phyloP scores from a whole-genome alignment of 2,888 invertebrate species.

The Stramonita haemastoma region DNA sequence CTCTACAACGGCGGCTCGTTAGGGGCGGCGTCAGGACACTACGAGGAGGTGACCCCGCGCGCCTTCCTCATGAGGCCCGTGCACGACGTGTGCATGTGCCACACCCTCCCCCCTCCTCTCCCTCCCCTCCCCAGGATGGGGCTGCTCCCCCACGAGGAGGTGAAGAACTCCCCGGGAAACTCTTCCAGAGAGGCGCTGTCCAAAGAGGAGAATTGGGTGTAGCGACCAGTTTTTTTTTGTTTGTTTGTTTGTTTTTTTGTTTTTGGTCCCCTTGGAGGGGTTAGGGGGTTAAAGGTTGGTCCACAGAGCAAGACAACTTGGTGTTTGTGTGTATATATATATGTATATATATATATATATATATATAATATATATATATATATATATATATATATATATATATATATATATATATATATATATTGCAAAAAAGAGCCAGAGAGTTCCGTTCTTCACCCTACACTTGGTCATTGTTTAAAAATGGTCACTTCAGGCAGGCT shows the following conservation, averaged over 20 bases:
- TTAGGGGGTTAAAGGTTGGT: not conserved
- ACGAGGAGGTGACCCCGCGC: slow-evolving; percentile 54
- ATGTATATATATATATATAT: not conserved
- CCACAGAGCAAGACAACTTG: not conserved
- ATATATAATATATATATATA: not conserved
- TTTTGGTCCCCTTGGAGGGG: not conserved
- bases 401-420: not conserved
- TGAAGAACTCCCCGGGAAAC: slow-evolving; percentile 19
- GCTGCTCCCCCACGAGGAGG: slow-evolving; percentile 43
- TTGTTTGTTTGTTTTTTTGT: not conserved
- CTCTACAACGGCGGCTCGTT: slow-evolving; percentile 47
- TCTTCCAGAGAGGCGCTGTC: slow-evolving; percentile 32
- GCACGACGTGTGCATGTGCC: slow-evolving; percentile 23
- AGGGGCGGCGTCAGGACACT: slow-evolving; percentile 47
- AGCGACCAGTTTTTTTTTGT: not conserved
- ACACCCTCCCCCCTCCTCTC: slow-evolving; percentile 44
- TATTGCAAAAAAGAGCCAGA: too few relatives aligned
- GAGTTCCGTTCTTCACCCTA: too few relatives aligned
- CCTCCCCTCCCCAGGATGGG: slow-evolving; percentile 50
- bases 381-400: not conserved
- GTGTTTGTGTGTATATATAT: not conserved
- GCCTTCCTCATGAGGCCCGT: slow-evolving; percentile 38
- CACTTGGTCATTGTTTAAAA: too few relatives aligned
- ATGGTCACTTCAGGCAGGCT: too few relatives aligned
- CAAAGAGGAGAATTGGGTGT: slow-evolving; percentile 41